Conservation (phyloP, 2,113 vertebrate genomes). For the Callionymus lyra region DNA sequence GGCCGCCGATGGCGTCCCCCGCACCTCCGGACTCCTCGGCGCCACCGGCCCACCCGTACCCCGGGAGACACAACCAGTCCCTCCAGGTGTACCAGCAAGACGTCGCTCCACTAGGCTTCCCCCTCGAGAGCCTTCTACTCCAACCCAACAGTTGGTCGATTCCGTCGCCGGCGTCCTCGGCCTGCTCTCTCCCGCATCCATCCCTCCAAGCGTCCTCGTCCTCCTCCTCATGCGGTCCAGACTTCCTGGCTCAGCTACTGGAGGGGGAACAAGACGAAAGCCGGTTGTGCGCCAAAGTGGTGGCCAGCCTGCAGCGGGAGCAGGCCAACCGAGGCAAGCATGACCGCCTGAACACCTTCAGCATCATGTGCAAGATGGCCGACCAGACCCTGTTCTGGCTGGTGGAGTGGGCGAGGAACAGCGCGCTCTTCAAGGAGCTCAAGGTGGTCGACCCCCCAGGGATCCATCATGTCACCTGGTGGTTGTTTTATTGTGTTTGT, state of each 20-base stretch:
- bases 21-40: slow-evolving; percentile 42
- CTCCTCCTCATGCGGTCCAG: slow-evolving; percentile 1
- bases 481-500: neutral
- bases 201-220: neutral
- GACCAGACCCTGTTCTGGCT: slow-evolving; percentile 72
- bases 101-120: slow-evolving; percentile 32
- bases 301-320: slow-evolving; percentile 65
- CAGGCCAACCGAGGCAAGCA: slow-evolving; percentile 69
- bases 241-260: slow-evolving; percentile 58
- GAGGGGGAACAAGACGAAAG: slow-evolving; percentile 67
- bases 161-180: slow-evolving; percentile 19
- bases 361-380: slow-evolving; percentile 76
- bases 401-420: slow-evolving; percentile 73
- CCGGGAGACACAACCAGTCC: slow-evolving; percentile 37
- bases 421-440: slow-evolving; percentile 68
- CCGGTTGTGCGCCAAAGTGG: slow-evolving; percentile 62
- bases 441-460: slow-evolving; percentile 51
- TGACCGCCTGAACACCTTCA: slow-evolving; percentile 70
- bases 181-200: slow-evolving; percentile 14
- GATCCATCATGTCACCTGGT: no score
- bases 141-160: slow-evolving; percentile 13
- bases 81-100: slow-evolving; percentile 38
- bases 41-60: slow-evolving; percentile 31
- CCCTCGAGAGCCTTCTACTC: slow-evolving; percentile 9
- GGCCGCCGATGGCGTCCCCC: slow-evolving; percentile 26